phyloP scores from a whole-genome alignment of 2,797 vertebrate genomes.

The Sebastes trivittatus region DNA sequence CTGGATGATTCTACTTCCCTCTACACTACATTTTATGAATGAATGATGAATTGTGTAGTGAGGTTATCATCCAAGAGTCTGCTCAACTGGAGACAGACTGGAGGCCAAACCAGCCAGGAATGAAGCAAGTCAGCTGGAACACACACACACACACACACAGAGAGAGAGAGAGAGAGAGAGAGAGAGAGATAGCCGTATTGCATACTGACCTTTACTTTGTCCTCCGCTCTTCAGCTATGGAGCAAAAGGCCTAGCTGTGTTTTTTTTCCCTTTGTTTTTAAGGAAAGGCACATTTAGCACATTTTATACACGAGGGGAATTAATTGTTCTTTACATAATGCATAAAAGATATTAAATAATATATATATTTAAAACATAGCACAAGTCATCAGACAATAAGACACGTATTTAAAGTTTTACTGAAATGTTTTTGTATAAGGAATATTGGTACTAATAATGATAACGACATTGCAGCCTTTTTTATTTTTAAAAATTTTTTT shows the following conservation, averaged over 20 bases:
- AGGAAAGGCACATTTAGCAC: not conserved
- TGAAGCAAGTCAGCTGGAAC: conserved; percentile 39
- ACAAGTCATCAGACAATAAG: not conserved
- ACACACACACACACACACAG: not conserved
- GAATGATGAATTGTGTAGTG: conserved; percentile 12
- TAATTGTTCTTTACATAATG: not conserved
- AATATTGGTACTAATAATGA: not conserved
- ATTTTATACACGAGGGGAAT: not conserved
- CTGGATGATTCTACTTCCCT: not conserved
- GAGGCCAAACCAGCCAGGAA: conserved; percentile 13
- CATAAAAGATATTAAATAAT: not conserved
- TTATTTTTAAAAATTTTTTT: not conserved
- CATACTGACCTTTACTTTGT: conserved; percentile 23
- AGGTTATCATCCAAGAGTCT: conserved; percentile 28
- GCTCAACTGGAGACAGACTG: conserved; percentile 35
- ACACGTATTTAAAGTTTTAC: not conserved
- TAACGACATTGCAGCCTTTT: not conserved
- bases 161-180: not conserved
- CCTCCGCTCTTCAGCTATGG: not conserved
- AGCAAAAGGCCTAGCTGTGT: not conserved
- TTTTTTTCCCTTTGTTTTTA: not conserved
- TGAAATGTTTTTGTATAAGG: not conserved
- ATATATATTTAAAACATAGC: no score
- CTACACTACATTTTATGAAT: no score
- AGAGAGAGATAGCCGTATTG: not conserved